Evolutionary conservation across 2,888 invertebrate species (phyloP).

Genomic region (Alloplasta piceator): DNA sequence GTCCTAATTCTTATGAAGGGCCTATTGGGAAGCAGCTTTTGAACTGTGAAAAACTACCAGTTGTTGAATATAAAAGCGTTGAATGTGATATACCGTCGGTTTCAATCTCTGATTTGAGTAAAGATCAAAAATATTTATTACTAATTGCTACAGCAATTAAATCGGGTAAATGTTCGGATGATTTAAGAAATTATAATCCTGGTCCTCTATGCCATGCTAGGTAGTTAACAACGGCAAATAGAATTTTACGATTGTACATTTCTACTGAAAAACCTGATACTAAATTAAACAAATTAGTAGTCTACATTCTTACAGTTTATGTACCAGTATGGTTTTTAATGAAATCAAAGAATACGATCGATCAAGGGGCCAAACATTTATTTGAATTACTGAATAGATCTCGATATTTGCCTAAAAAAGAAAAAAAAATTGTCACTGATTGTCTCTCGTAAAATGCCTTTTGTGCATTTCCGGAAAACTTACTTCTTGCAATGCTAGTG

Average conservation of each 20-base stretch:
- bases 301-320: constrained; percentile 57
- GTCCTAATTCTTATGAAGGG: constrained; percentile 1
- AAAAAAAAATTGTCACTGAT: constrained; percentile 65
- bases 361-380: constrained; percentile 54
- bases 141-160: constrained; percentile 13
- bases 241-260: constrained; percentile 21
- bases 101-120: constrained; percentile 16
- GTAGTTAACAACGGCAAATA: constrained; percentile 25
- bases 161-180: constrained; percentile 4
- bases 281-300: constrained; percentile 22
- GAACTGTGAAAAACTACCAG: not conserved
- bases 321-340: constrained; percentile 63
- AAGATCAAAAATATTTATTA: constrained; percentile 46
- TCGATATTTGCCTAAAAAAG: constrained; percentile 36
- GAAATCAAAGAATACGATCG: constrained; percentile 41
- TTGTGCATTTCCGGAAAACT: constrained; percentile 73
- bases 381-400: constrained; percentile 33
- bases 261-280: not conserved
- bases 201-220: constrained; percentile 14
- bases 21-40: not conserved
- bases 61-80: constrained; percentile 8
- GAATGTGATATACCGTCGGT: not conserved
- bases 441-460: constrained; percentile 68
- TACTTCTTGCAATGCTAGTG: constrained; percentile 69
- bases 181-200: constrained; percentile 13